Percentiles rank a stretch among this genome's conserved stretches.
Conservation (phyloP, 2,888 invertebrate species). For the Anaspis maculata region DNA sequence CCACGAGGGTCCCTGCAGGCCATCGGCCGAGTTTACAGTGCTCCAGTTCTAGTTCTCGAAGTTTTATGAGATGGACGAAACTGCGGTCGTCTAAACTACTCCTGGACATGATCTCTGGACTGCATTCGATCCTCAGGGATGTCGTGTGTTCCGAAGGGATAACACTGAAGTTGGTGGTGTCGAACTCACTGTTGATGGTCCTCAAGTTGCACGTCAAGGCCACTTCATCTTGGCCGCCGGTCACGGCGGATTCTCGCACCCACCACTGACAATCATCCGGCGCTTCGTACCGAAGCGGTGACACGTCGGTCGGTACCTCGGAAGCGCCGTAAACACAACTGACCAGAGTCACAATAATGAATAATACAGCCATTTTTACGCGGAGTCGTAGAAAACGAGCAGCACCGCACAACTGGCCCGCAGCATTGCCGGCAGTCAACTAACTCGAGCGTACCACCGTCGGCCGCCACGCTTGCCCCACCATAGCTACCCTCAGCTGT, state of each 20-base stretch:
- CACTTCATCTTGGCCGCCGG: slow-evolving; percentile 54
- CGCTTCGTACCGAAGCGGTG: slow-evolving; percentile 59
- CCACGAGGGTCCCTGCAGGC: slow-evolving; percentile 70
- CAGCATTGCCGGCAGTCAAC: too few species aligned
- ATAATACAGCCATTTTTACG: too few species aligned
- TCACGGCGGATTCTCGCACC: slow-evolving; percentile 52
- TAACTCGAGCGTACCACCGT: too few species aligned
- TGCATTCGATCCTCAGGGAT: slow-evolving; percentile 69
- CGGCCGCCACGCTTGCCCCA: too few species aligned
- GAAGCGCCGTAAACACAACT: slow-evolving; percentile 7
- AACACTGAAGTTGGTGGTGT: slow-evolving; percentile 80
- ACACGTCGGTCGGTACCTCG: slow-evolving; percentile 5
- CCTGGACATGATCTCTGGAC: slow-evolving; percentile 70
- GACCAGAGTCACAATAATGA: slow-evolving; percentile 4
- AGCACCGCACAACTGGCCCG: too few species aligned
- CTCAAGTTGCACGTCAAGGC: slow-evolving; percentile 71
- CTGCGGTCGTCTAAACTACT: slow-evolving; percentile 70
- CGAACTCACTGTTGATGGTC: slow-evolving; percentile 80
- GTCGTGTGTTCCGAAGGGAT: slow-evolving; percentile 78
- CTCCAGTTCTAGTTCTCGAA: slow-evolving; percentile 73
- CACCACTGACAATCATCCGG: slow-evolving; percentile 82
- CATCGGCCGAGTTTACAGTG: slow-evolving; percentile 81
- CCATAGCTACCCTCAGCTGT: too few species aligned
- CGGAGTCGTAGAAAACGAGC: too few species aligned
- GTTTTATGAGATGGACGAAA: slow-evolving; percentile 70